These are phyloP conservation scores for Siderastrea siderea DNA, from an alignment of 92 coral and sea anemone species.

Conservation along the genomic window DNA sequence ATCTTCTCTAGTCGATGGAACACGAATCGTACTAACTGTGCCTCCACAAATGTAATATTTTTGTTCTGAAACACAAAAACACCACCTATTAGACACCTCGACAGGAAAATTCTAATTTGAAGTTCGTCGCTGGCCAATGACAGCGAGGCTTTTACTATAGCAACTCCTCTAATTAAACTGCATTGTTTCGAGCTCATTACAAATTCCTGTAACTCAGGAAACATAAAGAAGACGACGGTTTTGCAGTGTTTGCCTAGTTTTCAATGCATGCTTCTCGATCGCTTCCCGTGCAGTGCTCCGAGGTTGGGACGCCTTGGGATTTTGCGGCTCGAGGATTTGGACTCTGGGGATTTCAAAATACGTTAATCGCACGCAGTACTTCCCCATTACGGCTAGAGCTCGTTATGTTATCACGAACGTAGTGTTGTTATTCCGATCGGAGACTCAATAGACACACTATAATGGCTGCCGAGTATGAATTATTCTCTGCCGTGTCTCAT, in stretches of 20 bases:
- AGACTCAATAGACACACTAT: not conserved
- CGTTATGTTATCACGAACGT: conserved; percentile 5
- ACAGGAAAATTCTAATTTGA: conserved; percentile 47
- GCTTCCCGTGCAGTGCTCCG: conserved; percentile 1
- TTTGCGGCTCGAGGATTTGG: not conserved
- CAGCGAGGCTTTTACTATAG: conserved; percentile 44
- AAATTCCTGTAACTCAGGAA: conserved; percentile 83
- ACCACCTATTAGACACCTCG: conserved; percentile 47
- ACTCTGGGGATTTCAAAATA: conserved; percentile 3
- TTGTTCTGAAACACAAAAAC: conserved; percentile 10
- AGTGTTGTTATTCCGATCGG: conserved; percentile 15
- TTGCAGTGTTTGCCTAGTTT: conserved; percentile 52
- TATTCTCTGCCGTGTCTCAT: conserved; percentile 21
- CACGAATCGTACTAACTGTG: conserved; percentile 12
- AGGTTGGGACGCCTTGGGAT: not conserved
- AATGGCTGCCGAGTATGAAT: conserved; percentile 39
- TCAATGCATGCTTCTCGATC: conserved; percentile 54
- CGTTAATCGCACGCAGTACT: not conserved
- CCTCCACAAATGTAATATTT: conserved; percentile 8
- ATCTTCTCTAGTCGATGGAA: conserved; percentile 15
- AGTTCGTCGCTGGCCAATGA: conserved; percentile 57
- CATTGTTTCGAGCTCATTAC: conserved; percentile 77
- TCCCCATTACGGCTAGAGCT: not conserved
- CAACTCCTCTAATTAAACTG: conserved; percentile 71
- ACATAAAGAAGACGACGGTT: conserved; percentile 63